phyloP scores from a whole-genome alignment of 2,113 vertebrate species.

The Cercopithecus mona region DNA sequence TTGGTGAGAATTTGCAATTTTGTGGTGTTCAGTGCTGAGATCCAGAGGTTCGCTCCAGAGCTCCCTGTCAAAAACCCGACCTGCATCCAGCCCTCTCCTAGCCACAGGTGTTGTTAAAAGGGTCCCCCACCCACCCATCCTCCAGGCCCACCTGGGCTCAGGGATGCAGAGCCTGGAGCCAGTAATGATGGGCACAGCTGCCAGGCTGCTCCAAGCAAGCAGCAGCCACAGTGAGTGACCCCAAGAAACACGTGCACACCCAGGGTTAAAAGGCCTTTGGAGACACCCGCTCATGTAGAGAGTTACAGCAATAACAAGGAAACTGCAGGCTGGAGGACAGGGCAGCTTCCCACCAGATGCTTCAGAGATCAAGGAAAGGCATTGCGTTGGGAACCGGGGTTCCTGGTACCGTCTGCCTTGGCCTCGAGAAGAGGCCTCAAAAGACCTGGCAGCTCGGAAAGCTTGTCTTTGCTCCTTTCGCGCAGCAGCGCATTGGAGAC shows the following conservation, averaged over 20 bases:
- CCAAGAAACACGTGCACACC: background rate
- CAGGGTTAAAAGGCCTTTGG: background rate
- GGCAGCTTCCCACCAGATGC: background rate
- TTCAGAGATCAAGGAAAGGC: background rate
- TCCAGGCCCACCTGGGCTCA: background rate
- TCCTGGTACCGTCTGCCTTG: rapidly evolving
- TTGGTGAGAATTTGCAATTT: background rate
- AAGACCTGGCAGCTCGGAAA: background rate
- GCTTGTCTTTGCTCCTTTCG: rapidly evolving
- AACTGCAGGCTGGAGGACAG: background rate
- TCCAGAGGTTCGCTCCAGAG: background rate
- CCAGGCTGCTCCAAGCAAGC: background rate
- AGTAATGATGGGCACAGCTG: too few species aligned
- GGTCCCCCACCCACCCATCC: too few species aligned
- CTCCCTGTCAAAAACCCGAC: background rate
- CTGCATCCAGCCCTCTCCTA: background rate
- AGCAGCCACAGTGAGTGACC: background rate
- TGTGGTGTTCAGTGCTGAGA: background rate
- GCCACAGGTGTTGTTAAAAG: background rate
- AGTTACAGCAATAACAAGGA: background rate
- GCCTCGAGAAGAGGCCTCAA: rapidly evolving
- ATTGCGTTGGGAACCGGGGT: rapidly evolving
- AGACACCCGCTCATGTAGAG: background rate
- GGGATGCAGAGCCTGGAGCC: background rate
- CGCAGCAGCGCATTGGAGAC: rapidly evolving